Evolutionary conservation across 2,113 vertebrate species (phyloP), one percentile per base, ranked within the genome.

Genomic region (Sander lucioperca): DNA sequence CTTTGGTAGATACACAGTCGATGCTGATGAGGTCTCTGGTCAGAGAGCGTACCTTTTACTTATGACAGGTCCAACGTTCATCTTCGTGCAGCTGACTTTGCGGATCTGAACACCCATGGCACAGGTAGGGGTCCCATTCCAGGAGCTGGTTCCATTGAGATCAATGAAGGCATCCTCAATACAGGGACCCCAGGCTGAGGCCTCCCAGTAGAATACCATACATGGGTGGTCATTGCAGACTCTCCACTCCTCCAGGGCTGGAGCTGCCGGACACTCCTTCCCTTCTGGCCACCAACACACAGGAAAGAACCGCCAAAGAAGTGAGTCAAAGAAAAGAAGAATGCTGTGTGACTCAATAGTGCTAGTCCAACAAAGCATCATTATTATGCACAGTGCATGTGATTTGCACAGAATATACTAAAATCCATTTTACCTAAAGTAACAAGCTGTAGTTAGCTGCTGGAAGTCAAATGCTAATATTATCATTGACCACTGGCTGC

Each of bases 161-260:
- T 90, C 86, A 48, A 94, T 64, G 51, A 93, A 90, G 0, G 57
- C 27, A 0, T 97, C 96, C 70, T 95, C 89, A 0, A 95, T 92
- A 88, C 98, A 99, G 12, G 95, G 86, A 19, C 96, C 95, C 98
- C 98, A 99, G 11, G 95, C 88, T 0, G 95, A 96, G 0, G 92
- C 89, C 23, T 98, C 97, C 98, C 98, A 99, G 89, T 96, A 95
- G 81, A 98, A 96, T 3, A 94, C 90, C 11, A 90, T 76, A 2
- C 98, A 99, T 0, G 94, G 94, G 73, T 99, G 97, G 19, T 96
- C 92, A 0, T 96, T 98, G 84, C 98, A 99, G 25, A 93, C 65
- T 19, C 97, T 96, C 92, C 97, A 95, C 66, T 99, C 97, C 89
- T 96, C 96, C 74, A 99, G 91, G 86, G 95, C 93, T 15, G 93